Conservation (phyloP, 1,140 invertebrate genomes). For the Camponotus vicinus region DNA sequence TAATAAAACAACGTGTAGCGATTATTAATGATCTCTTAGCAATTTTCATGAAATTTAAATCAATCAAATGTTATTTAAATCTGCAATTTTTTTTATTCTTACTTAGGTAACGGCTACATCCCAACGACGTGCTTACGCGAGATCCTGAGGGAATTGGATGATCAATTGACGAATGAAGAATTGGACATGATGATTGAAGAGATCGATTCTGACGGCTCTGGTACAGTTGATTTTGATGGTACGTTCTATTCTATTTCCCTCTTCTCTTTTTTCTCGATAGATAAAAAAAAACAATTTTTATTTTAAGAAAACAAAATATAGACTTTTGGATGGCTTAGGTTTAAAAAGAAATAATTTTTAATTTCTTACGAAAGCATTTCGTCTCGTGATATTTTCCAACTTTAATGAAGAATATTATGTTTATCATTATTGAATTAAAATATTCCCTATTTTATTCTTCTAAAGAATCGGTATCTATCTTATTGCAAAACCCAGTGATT, state of each 20-base stretch:
- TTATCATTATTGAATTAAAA: conserved; percentile 12
- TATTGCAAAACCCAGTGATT: not conserved
- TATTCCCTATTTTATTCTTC: not conserved
- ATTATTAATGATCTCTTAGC: not conserved
- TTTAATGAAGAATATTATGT: not conserved
- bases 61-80: no score
- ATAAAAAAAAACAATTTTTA: not conserved
- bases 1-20: not conserved
- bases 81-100: not conserved
- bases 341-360: not conserved
- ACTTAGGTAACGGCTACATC: conserved; percentile 97
- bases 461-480: not conserved
- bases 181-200: conserved; percentile 98
- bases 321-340: not conserved
- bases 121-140: conserved; percentile 96
- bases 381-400: not conserved
- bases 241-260: conserved; percentile 67
- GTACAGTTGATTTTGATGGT: conserved; percentile 94
- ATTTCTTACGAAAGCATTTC: not conserved
- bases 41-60: not conserved
- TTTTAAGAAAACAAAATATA: not conserved
- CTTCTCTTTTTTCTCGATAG: not conserved
- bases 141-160: conserved; percentile 96
- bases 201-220: conserved; percentile 97
- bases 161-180: conserved; percentile 96